Conservation (phyloP, 2,888 invertebrate species). For the Margaritifera margaritifera region DNA sequence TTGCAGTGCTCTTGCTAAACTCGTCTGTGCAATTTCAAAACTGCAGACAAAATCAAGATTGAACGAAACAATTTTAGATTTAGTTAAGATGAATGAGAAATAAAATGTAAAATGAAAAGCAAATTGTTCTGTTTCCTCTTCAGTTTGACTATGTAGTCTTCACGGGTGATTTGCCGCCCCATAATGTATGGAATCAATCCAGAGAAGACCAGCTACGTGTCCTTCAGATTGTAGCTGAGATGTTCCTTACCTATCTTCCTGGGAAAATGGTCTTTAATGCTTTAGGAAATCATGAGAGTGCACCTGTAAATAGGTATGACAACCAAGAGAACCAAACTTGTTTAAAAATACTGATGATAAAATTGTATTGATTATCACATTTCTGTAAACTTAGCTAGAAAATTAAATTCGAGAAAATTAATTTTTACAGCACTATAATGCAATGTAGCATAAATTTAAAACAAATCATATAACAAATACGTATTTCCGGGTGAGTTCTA, state of each 20-base stretch:
- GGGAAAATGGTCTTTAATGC: slow-evolving; percentile 93
- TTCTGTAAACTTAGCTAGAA: no score
- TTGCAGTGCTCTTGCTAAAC: no score
- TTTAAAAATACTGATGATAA: background rate
- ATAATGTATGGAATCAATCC: slow-evolving; percentile 93
- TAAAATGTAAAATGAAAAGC: background rate
- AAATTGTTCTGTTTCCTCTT: background rate
- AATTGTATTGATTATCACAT: no score
- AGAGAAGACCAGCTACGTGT: slow-evolving; percentile 82
- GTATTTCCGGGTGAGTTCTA: no score
- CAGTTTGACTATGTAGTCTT: slow-evolving; percentile 82
- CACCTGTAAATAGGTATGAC: slow-evolving; percentile 91
- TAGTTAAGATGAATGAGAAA: background rate
- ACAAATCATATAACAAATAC: no score
- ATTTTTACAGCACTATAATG: no score
- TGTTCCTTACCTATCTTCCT: slow-evolving; percentile 78
- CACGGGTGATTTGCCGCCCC: slow-evolving; percentile 97
- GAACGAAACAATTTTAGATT: no score
- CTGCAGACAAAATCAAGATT: no score
- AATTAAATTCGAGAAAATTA: no score
- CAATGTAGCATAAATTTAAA: no score
- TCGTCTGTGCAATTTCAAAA: no score
- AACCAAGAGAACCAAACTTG: no score
- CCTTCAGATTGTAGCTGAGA: slow-evolving; percentile 49
- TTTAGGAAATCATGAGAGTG: slow-evolving; percentile 96